Evolutionary conservation across 2,888 invertebrate species (phyloP).

Genomic region (Tetropium fuscum): DNA sequence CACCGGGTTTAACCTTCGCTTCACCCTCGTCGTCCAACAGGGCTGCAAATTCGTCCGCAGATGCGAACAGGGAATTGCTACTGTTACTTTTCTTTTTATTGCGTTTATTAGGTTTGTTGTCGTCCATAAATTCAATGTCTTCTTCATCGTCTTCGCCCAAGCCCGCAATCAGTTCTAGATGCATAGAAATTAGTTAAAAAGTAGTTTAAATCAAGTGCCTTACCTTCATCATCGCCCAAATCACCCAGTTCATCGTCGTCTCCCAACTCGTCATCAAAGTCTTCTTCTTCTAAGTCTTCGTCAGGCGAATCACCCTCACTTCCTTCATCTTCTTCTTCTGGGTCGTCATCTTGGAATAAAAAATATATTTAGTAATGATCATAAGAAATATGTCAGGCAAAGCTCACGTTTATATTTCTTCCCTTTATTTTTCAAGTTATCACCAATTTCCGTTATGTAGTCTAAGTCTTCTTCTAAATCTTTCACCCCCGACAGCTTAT

Average conservation of each 20-base stretch:
- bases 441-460: slow-evolving; percentile 75
- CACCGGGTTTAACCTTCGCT: slow-evolving; percentile 70
- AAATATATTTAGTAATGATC: slow-evolving; percentile 1
- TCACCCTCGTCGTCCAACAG: slow-evolving; percentile 86
- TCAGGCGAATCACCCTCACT: slow-evolving; percentile 57
- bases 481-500: slow-evolving; percentile 66
- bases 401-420: slow-evolving; percentile 35
- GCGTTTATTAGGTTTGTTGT: slow-evolving; percentile 41
- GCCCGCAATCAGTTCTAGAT: slow-evolving; percentile 52
- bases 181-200: background rate
- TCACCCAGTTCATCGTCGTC: slow-evolving; percentile 45
- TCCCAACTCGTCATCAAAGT: slow-evolving; percentile 48
- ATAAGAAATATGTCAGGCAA: background rate
- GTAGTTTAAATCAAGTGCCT: background rate
- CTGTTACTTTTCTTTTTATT: slow-evolving; percentile 37
- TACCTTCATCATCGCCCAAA: slow-evolving; percentile 61
- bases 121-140: slow-evolving; percentile 64
- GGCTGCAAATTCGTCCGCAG: slow-evolving; percentile 90
- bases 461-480: slow-evolving; percentile 73
- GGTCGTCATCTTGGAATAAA: slow-evolving; percentile 10
- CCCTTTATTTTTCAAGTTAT: slow-evolving; percentile 53
- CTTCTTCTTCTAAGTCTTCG: slow-evolving; percentile 37
- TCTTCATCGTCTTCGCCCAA: slow-evolving; percentile 60
- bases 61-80: slow-evolving; percentile 75
- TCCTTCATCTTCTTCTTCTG: slow-evolving; percentile 38